Evolutionary conservation across 1,140 invertebrate genomes (phyloP), one percentile per base, ranked within the genome.

Genomic region (Hycleus phaleratus): DNA sequence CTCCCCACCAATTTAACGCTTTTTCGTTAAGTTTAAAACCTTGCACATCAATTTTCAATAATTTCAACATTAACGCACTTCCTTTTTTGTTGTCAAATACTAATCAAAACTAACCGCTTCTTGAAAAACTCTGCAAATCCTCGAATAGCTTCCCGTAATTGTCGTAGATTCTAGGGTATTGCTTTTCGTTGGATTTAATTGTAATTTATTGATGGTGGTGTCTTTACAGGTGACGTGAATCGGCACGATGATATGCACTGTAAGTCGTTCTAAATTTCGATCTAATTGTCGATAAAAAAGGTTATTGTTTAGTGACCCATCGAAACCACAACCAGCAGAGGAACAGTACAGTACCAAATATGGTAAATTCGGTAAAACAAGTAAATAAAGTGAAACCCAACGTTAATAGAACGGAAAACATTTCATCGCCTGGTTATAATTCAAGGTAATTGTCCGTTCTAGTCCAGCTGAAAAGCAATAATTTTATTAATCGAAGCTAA

Each of bases 311-410:
- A 85, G 82, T 84, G 69, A 81, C 84, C 67, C 85, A 84, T 69
- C 78, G 87, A 60, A 90, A 90, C 73, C 84, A 87, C 79, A 71
- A 84, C 82, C 84, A 87, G 80, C 69, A 87, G 80, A 68, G 85
- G 81, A 64, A 83, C 83, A 61, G 82, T 42, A 83, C 81, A 61
- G 75, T 82, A 24, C 79, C 80, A 0, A 82, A 79, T 67, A 79
- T 87, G 67, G 79, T 83, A 73, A 85, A 84, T 70, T 83, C 82
- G 3, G 83, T 79, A 56, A 86, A 90, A 72, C 88, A 90, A 75
- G 87, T 91, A 67, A 90, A 90, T 77, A 91, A 91, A 75, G 87
- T 90, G 65, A 90, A 90, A 74, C 88, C 88, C 38, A 90, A 86
- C 68, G 85, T 89, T 48, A 90, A 87, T 69, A 80, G 88, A 77